Evolutionary conservation across 1,140 invertebrate species (phyloP), one percentile per base, ranked within the genome.

Genomic region (Ceratosolen solmsi): DNA sequence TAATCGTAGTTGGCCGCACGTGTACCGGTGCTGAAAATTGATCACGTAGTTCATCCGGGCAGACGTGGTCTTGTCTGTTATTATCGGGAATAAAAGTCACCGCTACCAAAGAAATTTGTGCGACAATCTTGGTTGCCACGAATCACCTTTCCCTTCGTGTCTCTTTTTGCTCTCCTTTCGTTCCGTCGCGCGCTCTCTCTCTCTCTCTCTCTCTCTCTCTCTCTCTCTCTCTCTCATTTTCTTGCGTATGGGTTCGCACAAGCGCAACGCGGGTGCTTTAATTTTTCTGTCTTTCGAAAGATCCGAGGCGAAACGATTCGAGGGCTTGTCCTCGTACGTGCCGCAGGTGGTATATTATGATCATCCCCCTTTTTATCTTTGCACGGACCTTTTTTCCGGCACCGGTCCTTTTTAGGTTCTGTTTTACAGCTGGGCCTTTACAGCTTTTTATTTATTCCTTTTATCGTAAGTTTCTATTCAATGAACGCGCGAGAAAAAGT

Each of bases 1-100:
- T 89, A 91, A 91, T 90, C 89, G 88, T 90, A 88, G 88, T 86
- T 86, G 75, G 83, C 82, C 82, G 85, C 79, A 83, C 83, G 85
- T 82, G 71, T 75, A 73, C 65, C n/a, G 78, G 86, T 72, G 83
- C 85, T 88, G 86, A 88, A 91, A 91, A 91, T 91, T 91, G 90
- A 91, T 91, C 90, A 91, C 90, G 89, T 91, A 91, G 85, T 84
- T 85, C 25, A 30, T 46, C 74, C 36, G 33, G 22, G 36, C 49
- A 30, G 71, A 54, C 27, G 46, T 85, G 83, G 81, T 80, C 84
- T 84, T 87, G 88, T 88, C 91, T 92, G 90, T 92, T 90, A 92
- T 92, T 92, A 92, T 92, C 90, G 89, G 87, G 89, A 91, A 92
- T 91, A 92, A 92, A 91, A 92, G 90, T 92, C 91, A 92, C 90